Base-by-base conservation (phyloP, 2,797 vertebrate species). In the Enteromius viviparus region DNA sequence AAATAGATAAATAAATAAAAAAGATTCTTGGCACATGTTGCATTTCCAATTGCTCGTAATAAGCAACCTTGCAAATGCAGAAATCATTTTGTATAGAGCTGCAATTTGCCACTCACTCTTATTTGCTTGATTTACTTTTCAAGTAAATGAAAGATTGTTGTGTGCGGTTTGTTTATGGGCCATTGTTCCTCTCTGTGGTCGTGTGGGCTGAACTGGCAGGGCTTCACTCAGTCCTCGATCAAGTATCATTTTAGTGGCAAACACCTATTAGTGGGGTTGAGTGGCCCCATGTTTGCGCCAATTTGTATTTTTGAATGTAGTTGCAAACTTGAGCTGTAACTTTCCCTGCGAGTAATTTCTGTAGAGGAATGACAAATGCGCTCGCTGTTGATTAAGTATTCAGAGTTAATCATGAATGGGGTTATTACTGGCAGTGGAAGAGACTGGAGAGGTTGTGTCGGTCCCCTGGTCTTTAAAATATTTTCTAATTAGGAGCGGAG, bases 401-500 rank as follows among this genome's bases (percentile, higher is more conserved):
- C 62, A 21, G 42, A 76, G 58, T 42, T 58, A 85, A 76, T 84
- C 72, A 69, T 77, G 83, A 85, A 83, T 80, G 80, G 62, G 82
- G 83, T 74, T 81, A 80, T 87, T 88, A 84, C 74, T 71, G 64
- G 81, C 76, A 72, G 76, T 34, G 42, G 49, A n/a, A 85, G 87
- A 69, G 72, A 81, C 80, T 21, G 49, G 34, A 69, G 87, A 78
- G 83, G 80, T 68, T 64, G 58, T 45, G 49, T 62, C 26, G 62
- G 82, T 89, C 86, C 80, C 85, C 45, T 81, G 87, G 53, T 86
- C 82, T 84, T 86, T 85, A 58, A 81, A 85, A 84, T 86, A 88
- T 85, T 89, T 88, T 87, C 78, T 88, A 89, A 89, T 90, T 88
- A 86, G 86, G 86, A 82, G 76, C 58, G 70, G 81, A 87, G 82